Conservation (phyloP, 2,888 invertebrate species). For the Caenorhabditis zanzibari region DNA sequence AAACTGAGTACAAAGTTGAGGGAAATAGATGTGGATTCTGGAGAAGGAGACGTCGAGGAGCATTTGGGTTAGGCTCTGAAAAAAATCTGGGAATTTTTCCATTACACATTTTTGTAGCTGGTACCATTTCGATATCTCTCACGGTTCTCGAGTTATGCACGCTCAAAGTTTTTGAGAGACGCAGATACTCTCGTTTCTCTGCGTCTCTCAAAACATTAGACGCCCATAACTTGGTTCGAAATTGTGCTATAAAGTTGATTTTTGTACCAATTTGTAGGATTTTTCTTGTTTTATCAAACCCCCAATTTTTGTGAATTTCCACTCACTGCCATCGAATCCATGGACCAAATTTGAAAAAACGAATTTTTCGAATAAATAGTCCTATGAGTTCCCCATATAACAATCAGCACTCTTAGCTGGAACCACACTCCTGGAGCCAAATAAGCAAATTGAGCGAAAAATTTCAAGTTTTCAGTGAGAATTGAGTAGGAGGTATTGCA, state of each 20-base stretch:
- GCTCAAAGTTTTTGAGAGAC: too few relatives aligned
- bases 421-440: constrained; percentile 32
- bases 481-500: constrained; percentile 30
- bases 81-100: not conserved
- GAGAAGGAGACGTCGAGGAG: constrained; percentile 29
- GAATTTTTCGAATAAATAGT: constrained; percentile 22
- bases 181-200: too few relatives aligned
- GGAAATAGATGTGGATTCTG: constrained; percentile 41
- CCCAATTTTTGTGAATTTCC: too few relatives aligned
- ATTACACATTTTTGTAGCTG: not conserved
- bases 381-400: constrained; percentile 19
- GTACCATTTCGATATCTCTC: too few relatives aligned
- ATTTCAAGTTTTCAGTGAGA: constrained; percentile 38
- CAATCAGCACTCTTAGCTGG: constrained; percentile 24
- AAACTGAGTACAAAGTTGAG: constrained; percentile 30
- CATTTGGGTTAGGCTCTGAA: constrained; percentile 43
- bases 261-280: too few relatives aligned
- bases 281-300: too few relatives aligned
- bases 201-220: too few relatives aligned
- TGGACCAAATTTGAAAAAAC: constrained; percentile 39
- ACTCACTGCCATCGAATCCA: constrained; percentile 36
- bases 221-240: too few relatives aligned
- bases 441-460: constrained; percentile 29
- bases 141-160: too few relatives aligned
- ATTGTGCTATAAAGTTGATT: too few relatives aligned